phyloP scores from a whole-genome alignment of 2,797 vertebrate genomes.

The Enteromius unitaeniatus region DNA sequence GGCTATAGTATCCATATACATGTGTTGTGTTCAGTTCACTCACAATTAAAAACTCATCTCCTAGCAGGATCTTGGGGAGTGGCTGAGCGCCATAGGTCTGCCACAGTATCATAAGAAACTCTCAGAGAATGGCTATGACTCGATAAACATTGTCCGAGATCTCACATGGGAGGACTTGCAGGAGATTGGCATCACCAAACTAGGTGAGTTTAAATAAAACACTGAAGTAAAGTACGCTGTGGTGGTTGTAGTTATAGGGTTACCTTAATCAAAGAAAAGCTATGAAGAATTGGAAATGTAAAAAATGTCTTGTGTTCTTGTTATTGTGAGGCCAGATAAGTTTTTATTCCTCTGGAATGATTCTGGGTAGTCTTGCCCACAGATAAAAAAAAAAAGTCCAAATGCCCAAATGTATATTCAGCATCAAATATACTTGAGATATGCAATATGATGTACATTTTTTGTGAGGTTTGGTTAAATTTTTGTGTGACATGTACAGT shows the following conservation, averaged over 20 bases:
- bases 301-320: neutral
- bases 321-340: neutral
- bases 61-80: conserved; percentile 90
- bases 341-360: neutral
- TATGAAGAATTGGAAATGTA: neutral
- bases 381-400: neutral
- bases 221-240: neutral
- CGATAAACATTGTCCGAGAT: conserved; percentile 90
- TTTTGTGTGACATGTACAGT: neutral
- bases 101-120: conserved; percentile 92
- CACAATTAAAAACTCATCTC: neutral
- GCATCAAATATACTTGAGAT: neutral
- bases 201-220: conserved; percentile 78
- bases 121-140: conserved; percentile 92
- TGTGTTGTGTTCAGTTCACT: neutral
- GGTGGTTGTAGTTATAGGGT: neutral
- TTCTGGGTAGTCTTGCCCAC: neutral
- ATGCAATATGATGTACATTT: neutral
- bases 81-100: conserved; percentile 91
- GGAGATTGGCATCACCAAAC: conserved; percentile 93
- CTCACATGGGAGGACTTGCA: conserved; percentile 97
- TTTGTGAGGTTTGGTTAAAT: neutral
- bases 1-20: neutral
- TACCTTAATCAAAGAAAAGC: neutral
- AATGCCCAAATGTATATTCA: neutral